Percentiles rank a stretch among this genome's conserved stretches.
Evolutionary conservation across 2,888 invertebrate species (phyloP).

Genomic region (Agonopterix alstromeriana): DNA sequence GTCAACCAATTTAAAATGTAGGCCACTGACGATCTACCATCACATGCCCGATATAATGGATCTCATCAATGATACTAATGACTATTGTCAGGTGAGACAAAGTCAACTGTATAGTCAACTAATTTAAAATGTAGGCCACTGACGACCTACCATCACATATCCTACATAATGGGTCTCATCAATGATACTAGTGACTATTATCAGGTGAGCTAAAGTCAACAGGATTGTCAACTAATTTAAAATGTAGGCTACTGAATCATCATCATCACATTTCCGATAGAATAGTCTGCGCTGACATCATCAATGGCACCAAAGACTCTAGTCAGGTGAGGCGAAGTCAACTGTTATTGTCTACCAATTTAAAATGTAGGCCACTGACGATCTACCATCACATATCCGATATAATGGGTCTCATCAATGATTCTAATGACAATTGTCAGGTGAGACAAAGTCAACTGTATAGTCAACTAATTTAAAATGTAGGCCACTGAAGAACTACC

Average conservation of each 20-base stretch:
- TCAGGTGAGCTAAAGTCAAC: too few species aligned
- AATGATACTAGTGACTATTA: too few species aligned
- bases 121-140: conserved; percentile 15
- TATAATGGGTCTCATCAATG: conserved; percentile 32
- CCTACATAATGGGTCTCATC: too few species aligned
- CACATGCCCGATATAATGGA: too few species aligned
- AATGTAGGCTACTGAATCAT: conserved; percentile 18
- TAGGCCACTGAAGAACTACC: conserved; percentile 19
- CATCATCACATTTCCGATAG: conserved; percentile 44
- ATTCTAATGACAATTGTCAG: conserved; percentile 61
- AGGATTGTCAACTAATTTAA: conserved; percentile 30
- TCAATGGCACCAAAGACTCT: conserved; percentile 50
- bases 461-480: too few species aligned
- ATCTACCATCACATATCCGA: too few species aligned
- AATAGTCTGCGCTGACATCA: conserved; percentile 60
- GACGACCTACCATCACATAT: conserved; percentile 13
- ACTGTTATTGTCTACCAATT: conserved; percentile 6
- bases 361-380: too few species aligned
- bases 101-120: too few species aligned
- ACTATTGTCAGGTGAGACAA: conserved; percentile 54
- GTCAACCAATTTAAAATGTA: too few species aligned
- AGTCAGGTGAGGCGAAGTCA: conserved; percentile 43
- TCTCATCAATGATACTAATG: conserved; percentile 42
- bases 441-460: conserved; percentile 18
- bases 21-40: too few species aligned